A percentile compares a stretch with the other conserved stretches of the same genome.
Evolutionary conservation across 2,888 invertebrate genomes (phyloP).

Genomic region (Thyatira batis): DNA sequence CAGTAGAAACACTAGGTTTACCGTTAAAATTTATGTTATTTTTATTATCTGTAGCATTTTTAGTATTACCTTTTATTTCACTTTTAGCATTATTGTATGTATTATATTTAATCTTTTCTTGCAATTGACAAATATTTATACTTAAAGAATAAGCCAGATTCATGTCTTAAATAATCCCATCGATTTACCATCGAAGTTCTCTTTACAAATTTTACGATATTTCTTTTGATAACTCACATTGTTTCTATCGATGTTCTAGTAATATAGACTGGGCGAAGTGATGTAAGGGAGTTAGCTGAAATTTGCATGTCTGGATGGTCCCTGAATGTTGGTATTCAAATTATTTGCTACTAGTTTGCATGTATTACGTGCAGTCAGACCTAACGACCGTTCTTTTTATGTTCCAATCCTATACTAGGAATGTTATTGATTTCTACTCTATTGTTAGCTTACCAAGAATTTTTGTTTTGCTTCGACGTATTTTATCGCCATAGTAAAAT

Average conservation of each 20-base stretch:
- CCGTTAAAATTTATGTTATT: background rate
- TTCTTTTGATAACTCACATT: conserved; percentile 11
- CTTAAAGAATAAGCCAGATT: too few species aligned
- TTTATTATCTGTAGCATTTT: too few species aligned
- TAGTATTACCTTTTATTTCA: conserved; percentile 22
- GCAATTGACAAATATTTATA: too few species aligned
- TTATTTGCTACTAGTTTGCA: conserved; percentile 56
- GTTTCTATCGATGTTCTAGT: too few species aligned
- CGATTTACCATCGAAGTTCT: background rate
- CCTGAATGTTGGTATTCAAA: conserved; percentile 51
- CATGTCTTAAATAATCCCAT: conserved; percentile 3
- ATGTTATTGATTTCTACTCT: conserved; percentile 40
- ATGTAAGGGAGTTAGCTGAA: conserved; percentile 15
- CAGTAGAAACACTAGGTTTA: background rate
- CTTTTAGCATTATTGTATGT: conserved; percentile 21
- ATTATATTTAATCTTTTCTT: too few species aligned
- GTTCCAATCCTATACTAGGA: conserved; percentile 28
- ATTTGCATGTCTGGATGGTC: conserved; percentile 57
- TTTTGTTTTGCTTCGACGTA: background rate
- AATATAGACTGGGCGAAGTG: background rate
- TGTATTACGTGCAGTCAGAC: conserved; percentile 44
- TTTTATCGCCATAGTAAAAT: background rate
- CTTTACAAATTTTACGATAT: too few species aligned
- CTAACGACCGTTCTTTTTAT: conserved; percentile 31
- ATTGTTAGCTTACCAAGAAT: conserved; percentile 10